Evolutionary conservation across 2,797 vertebrate genomes (phyloP).

Genomic region (Perodicticus potto): DNA sequence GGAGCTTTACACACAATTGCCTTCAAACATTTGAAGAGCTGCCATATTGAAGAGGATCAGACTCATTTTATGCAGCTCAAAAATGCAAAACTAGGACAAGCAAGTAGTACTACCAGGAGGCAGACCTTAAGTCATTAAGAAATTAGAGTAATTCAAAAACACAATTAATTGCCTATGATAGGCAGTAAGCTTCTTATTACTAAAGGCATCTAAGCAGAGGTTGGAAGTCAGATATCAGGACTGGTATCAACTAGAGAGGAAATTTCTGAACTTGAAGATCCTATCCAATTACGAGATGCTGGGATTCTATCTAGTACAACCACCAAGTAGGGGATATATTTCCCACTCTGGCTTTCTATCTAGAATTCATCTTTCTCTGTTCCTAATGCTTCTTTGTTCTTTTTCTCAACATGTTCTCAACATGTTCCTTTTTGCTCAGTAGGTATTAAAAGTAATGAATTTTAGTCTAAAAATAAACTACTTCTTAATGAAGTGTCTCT

Average conservation of each 20-base stretch:
- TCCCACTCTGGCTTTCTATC: background rate
- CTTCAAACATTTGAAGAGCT: background rate
- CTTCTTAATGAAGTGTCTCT: constrained; percentile 10
- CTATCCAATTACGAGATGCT: background rate
- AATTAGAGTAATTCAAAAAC: constrained; percentile 3
- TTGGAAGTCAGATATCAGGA: background rate
- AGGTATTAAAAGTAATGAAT: constrained; percentile 8
- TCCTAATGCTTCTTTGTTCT: background rate
- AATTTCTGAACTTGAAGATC: constrained; percentile 21
- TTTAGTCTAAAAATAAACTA: background rate
- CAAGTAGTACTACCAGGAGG: background rate
- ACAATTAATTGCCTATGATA: background rate
- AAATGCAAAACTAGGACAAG: background rate
- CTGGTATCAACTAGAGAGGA: background rate
- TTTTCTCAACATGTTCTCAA: background rate
- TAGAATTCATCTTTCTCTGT: background rate
- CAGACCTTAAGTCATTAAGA: background rate
- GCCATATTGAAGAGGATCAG: background rate
- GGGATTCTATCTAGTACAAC: background rate
- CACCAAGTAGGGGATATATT: background rate
- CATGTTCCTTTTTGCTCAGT: background rate
- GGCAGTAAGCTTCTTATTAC: background rate
- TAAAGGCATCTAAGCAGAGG: background rate
- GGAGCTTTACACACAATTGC: background rate
- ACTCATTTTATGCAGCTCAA: background rate